Evolutionary conservation across 2,888 invertebrate species (phyloP), one percentile per base, ranked within the genome.

Genomic region (Melinopterus prodromus): DNA sequence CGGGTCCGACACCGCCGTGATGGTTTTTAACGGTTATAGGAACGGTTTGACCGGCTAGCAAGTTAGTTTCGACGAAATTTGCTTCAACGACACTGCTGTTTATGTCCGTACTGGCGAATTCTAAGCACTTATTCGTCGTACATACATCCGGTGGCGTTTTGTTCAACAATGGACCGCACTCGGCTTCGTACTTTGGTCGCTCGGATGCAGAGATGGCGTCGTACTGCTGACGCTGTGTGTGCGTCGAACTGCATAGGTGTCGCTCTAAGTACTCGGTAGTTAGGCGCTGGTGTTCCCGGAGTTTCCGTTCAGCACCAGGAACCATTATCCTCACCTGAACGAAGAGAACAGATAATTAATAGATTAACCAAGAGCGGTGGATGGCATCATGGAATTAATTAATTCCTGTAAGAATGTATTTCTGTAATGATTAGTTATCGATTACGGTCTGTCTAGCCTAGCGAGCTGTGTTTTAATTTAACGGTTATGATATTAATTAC

Each of bases 251-350:
- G 16, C 84, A 83, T 1, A 86, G 83, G 77, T 87, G 87, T n/a
- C 86, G 84, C 75, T 91, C 90, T 74, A 91, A 87, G 84, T 91
- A 91, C 83, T 92, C 92, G 70, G 89, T 90, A 81, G 91, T 91
- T 69, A 91, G 85, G 6, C 90, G 90, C 83, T 91, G 90, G 81
- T 92, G 91, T 83, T 92, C 92, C 6, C 91, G 89, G 15, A 92
- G 88, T 84, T 91, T 91, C 70, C 92, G 88, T 82, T 92, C 92
- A 0, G 92, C 92, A 1, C 92, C 92, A 0, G 92, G 92, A 6
- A 92, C 92, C 91, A 92, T 92, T 76, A 91, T 91, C 80, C 92
- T 89, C n/a, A 92, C 92, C 91, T 92, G 85, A 74, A 87, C 53
- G 53, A 53, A 53, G 84, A 53, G 35, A 74, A 74, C 74, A 74